Evolutionary conservation across 1,140 invertebrate species (phyloP).

Genomic region (Steinernema feltiae): DNA sequence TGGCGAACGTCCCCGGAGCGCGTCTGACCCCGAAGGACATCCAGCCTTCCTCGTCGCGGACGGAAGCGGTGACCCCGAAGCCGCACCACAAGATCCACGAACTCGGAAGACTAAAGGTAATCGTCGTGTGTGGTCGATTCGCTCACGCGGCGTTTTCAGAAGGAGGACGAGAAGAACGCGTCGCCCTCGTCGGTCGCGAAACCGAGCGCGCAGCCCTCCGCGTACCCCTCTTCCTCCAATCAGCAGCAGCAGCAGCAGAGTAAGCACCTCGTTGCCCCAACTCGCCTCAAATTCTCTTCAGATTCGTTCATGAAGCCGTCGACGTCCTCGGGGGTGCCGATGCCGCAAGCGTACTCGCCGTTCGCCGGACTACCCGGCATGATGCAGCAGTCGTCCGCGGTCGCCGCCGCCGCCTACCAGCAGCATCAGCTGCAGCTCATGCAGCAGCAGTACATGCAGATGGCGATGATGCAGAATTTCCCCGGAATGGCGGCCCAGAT

Average conservation of each 20-base stretch:
- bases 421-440: not conserved
- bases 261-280: not conserved
- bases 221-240: not conserved
- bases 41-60: not conserved
- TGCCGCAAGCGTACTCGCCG: not conserved
- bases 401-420: not conserved
- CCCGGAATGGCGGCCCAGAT: not conserved
- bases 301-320: not conserved
- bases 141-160: not conserved
- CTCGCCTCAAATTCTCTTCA: not conserved
- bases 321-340: not conserved
- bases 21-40: not conserved
- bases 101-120: not conserved
- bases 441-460: constrained; percentile 9
- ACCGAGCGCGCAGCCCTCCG: not conserved
- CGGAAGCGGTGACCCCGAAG: not conserved
- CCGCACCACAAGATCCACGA: constrained; percentile 4
- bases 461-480: not conserved
- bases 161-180: not conserved
- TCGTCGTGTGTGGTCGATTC: not conserved
- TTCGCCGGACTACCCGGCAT: not conserved
- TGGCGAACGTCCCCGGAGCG: not conserved
- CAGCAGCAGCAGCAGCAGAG: not conserved
- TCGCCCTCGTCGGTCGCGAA: not conserved
- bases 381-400: not conserved